Conservation (phyloP, 2,797 vertebrate genomes). For the Mycteria americana region DNA sequence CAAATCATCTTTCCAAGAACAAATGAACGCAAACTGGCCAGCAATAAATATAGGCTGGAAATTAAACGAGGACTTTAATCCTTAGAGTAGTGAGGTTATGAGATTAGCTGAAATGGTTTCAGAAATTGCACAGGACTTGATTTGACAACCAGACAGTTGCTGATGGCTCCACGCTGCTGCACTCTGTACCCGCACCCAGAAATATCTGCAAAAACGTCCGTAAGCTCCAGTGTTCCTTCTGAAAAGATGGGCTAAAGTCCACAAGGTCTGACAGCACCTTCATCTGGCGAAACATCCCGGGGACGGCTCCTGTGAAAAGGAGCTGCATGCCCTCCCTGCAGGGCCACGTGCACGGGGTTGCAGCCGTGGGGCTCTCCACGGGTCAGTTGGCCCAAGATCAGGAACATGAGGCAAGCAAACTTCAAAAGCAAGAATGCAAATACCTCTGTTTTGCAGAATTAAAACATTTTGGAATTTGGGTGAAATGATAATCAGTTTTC, state of each 20-base stretch:
- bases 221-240: neutral
- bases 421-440: neutral
- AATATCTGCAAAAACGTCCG: neutral
- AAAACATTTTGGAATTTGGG: neutral
- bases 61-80: neutral
- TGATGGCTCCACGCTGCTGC: neutral
- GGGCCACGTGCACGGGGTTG: rapidly evolving
- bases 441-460: rapidly evolving
- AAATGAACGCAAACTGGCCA: neutral
- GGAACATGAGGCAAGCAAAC: neutral
- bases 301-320: neutral
- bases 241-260: neutral
- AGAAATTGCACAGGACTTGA: neutral
- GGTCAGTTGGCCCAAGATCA: no score
- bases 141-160: neutral
- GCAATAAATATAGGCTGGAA: neutral
- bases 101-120: neutral
- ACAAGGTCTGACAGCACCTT: neutral
- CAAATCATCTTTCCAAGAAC: no score
- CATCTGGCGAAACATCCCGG: rapidly evolving
- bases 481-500: neutral
- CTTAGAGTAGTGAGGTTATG: neutral
- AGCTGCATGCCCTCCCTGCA: neutral
- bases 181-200: rapidly evolving
- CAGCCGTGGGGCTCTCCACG: rapidly evolving